phyloP scores from a whole-genome alignment of 1,140 invertebrate genomes.

The Eriosoma lanigerum region DNA sequence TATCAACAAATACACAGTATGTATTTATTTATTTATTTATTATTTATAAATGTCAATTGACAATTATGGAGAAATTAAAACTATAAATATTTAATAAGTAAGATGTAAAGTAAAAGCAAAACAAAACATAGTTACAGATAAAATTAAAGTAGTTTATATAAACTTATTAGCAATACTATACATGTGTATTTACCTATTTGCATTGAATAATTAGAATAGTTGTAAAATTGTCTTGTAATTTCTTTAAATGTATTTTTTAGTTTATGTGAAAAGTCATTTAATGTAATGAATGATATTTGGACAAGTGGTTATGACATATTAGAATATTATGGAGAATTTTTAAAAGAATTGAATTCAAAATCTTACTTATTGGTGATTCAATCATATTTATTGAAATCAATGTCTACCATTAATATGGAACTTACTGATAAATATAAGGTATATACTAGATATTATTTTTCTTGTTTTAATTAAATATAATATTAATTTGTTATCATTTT shows the following conservation, averaged over 20 bases:
- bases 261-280: slow-evolving; percentile 35
- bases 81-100: too few relatives aligned
- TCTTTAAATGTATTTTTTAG: slow-evolving; percentile 8
- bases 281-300: slow-evolving; percentile 44
- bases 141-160: too few relatives aligned
- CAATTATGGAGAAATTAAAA: too few relatives aligned
- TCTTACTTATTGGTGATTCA: slow-evolving; percentile 39
- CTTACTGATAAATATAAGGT: slow-evolving; percentile 36
- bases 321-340: slow-evolving; percentile 45
- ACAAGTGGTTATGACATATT: background rate
- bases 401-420: background rate
- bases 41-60: too few relatives aligned
- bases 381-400: slow-evolving; percentile 44
- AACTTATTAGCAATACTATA: too few relatives aligned
- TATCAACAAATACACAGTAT: slow-evolving; percentile 39
- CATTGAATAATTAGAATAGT: too few relatives aligned
- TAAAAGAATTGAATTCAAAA: slow-evolving; percentile 22
- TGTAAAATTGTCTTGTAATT: background rate
- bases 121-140: too few relatives aligned
- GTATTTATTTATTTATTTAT: background rate
- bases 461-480: background rate
- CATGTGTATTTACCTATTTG: too few relatives aligned
- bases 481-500: background rate
- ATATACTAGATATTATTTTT: too few relatives aligned
- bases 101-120: too few relatives aligned